A percentile compares a stretch with the other conserved stretches of the same genome.
phyloP scores from a whole-genome alignment of 2,113 vertebrate genomes.

The Kobus ellipsiprymnus region DNA sequence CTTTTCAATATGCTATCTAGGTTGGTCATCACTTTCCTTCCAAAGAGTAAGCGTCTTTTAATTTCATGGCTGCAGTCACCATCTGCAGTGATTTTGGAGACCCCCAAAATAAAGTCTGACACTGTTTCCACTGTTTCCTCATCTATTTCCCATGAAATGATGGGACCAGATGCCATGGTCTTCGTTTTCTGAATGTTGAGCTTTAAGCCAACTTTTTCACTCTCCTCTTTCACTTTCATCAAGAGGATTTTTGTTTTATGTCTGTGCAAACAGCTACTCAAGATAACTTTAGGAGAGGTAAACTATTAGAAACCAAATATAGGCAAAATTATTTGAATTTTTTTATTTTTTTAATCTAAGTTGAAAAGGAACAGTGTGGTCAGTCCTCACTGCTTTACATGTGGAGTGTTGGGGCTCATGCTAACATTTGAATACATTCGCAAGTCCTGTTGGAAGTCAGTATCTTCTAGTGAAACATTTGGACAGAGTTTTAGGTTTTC shows the following conservation, averaged over 20 bases:
- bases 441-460: background rate
- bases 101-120: too few relatives aligned
- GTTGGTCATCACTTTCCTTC: too few relatives aligned
- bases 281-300: background rate
- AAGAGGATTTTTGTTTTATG: background rate
- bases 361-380: background rate
- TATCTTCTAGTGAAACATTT: background rate
- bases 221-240: too few relatives aligned
- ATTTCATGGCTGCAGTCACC: too few relatives aligned
- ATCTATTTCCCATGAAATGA: too few relatives aligned
- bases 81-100: too few relatives aligned
- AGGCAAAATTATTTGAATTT: background rate
- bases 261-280: background rate
- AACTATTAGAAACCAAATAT: background rate
- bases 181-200: too few relatives aligned
- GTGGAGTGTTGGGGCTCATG: fast-evolving
- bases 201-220: too few relatives aligned
- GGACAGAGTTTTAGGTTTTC: background rate
- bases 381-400: background rate
- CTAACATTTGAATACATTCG: background rate
- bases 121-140: too few relatives aligned
- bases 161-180: too few relatives aligned
- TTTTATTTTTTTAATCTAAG: background rate
- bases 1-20: too few relatives aligned
- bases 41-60: too few relatives aligned